These are phyloP conservation scores for Ammospiza nelsoni DNA, from an alignment of 2,113 vertebrate genomes.

Conservation along the genomic window DNA sequence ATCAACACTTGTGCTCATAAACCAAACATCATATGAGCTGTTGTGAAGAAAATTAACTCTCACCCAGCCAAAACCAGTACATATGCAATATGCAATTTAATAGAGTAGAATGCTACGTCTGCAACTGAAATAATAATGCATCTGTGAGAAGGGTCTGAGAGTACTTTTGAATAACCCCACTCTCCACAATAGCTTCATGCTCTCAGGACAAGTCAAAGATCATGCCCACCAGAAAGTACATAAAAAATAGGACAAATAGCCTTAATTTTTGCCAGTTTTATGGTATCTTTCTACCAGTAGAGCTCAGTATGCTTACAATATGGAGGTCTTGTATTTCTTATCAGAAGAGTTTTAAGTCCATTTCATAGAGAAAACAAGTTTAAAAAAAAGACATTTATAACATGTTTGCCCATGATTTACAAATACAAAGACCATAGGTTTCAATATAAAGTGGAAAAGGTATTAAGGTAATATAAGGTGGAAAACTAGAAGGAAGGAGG, in stretches of 20 bases:
- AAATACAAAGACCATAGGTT: neutral
- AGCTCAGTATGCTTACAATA: neutral
- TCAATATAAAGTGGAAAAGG: neutral
- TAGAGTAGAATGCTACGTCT: neutral
- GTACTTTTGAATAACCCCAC: neutral
- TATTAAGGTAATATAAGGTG: neutral
- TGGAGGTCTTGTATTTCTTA: neutral
- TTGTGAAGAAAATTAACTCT: neutral
- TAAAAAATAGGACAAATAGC: neutral
- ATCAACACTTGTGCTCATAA: neutral
- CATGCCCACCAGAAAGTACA: neutral
- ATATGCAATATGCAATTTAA: neutral
- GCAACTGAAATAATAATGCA: fast-evolving
- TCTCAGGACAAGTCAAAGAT: neutral
- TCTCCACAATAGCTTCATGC: neutral
- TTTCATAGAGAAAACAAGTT: neutral
- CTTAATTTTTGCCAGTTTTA: neutral
- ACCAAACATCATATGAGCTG: neutral
- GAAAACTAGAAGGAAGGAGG: neutral
- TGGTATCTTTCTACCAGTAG: no score
- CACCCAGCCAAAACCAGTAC: neutral
- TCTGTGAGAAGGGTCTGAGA: neutral
- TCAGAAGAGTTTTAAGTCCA: neutral
- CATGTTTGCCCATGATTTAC: neutral
- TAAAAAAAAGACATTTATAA: neutral